Percentiles rank a stretch among this genome's conserved stretches.
Evolutionary conservation across 2,797 vertebrate genomes (phyloP).

Genomic region (Geotria australis): DNA sequence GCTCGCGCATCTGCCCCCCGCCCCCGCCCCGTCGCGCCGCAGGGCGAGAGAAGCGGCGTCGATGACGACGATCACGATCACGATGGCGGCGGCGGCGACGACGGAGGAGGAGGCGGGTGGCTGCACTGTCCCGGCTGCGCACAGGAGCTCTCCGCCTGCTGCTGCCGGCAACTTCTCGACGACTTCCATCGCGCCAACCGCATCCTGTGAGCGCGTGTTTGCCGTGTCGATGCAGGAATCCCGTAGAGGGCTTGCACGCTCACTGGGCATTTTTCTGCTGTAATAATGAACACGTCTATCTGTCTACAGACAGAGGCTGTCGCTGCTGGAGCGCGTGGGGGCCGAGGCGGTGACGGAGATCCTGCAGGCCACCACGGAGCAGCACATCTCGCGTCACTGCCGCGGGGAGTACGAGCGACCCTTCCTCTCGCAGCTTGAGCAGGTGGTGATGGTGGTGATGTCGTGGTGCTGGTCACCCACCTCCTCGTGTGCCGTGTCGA

Average conservation of each 20-base stretch:
- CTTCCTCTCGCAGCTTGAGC: slow-evolving; percentile 57
- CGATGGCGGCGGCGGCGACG: slow-evolving; percentile 6
- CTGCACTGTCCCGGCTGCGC: slow-evolving; percentile 29
- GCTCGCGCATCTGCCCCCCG: too few species aligned
- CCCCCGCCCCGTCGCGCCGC: too few species aligned
- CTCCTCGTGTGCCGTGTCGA: too few species aligned
- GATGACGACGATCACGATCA: slow-evolving; percentile 11
- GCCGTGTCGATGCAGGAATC: too few species aligned
- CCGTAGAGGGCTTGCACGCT: too few species aligned
- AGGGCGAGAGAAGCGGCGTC: slow-evolving; percentile 8
- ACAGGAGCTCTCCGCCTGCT: slow-evolving; percentile 21
- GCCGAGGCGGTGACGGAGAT: slow-evolving; percentile 61
- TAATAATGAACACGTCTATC: neutral
- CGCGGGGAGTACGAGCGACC: slow-evolving; percentile 68
- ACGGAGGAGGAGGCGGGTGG: slow-evolving; percentile 5
- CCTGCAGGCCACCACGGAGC: slow-evolving; percentile 55
- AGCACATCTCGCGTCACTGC: slow-evolving; percentile 66
- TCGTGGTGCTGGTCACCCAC: too few species aligned
- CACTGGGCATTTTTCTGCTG: too few species aligned
- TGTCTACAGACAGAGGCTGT: slow-evolving; percentile 27
- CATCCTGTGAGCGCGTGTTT: slow-evolving; percentile 28
- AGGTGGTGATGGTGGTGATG: slow-evolving; percentile 29
- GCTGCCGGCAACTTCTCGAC: slow-evolving; percentile 48
- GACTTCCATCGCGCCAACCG: slow-evolving; percentile 47
- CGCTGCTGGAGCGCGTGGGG: slow-evolving; percentile 62